Conservation (phyloP, 1,140 invertebrate species). For the Goniozus legneri region DNA sequence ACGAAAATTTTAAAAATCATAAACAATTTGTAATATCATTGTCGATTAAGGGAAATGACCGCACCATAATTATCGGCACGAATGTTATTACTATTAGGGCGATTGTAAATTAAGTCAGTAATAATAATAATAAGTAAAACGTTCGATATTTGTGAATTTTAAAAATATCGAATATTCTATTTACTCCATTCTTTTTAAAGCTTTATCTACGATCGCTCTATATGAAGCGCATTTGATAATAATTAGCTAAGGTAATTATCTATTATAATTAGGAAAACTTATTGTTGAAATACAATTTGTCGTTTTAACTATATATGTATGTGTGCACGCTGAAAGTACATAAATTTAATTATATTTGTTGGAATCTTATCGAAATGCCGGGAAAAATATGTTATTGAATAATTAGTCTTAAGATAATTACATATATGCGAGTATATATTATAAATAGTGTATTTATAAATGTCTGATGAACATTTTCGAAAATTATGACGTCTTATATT, state of each 20-base stretch:
- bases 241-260: conserved; percentile 23
- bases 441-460: conserved; percentile 16
- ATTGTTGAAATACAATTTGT: conserved; percentile 22
- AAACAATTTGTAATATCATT: conserved; percentile 4
- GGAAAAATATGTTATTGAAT: conserved; percentile 25
- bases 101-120: no score
- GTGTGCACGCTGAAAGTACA: conserved; percentile 32
- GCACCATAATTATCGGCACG: no score
- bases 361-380: conserved; percentile 26
- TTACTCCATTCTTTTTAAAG: no score
- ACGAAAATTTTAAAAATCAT: conserved; percentile 7
- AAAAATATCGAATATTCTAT: conserved; percentile 8
- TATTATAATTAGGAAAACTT: conserved; percentile 13
- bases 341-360: conserved; percentile 32
- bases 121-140: no score
- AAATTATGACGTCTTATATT: conserved; percentile 1
- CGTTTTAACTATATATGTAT: conserved; percentile 19
- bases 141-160: no score
- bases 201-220: no score
- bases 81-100: no score
- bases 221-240: conserved; percentile 20
- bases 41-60: no score
- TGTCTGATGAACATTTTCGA: conserved; percentile 1
- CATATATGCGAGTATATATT: conserved; percentile 9
- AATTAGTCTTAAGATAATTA: conserved; percentile 29